These are phyloP conservation scores for Heliconius sara DNA, from an alignment of 2,888 invertebrate species.

Conservation along the genomic window DNA sequence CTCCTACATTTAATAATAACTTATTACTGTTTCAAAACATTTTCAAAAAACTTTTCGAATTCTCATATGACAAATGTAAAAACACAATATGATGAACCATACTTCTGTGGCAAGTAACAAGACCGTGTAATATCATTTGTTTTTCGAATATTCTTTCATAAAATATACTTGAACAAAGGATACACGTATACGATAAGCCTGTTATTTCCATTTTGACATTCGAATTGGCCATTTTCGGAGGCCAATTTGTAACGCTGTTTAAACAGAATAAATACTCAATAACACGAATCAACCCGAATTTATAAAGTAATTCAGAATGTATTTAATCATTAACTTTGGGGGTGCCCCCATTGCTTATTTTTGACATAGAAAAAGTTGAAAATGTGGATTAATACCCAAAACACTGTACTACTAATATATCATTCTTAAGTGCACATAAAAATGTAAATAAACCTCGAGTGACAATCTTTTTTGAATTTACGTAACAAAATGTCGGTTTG, in stretches of 20 bases:
- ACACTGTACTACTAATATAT: slow-evolving; percentile 64
- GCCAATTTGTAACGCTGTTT: slow-evolving; percentile 38
- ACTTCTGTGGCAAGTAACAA: not conserved
- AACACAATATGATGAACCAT: not conserved
- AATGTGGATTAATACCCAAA: slow-evolving; percentile 46
- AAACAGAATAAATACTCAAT: slow-evolving; percentile 32
- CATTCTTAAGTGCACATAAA: slow-evolving; percentile 69
- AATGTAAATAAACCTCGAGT: slow-evolving; percentile 67
- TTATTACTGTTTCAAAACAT: not conserved
- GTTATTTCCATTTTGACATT: slow-evolving; percentile 42
- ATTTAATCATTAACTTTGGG: slow-evolving; percentile 18
- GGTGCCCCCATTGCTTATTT: not conserved
- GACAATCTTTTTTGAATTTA: slow-evolving; percentile 63
- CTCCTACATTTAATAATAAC: not conserved
- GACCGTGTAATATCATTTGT: not conserved
- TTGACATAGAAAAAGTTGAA: not conserved
- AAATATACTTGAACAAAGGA: slow-evolving; percentile 31
- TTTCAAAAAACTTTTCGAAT: too few relatives aligned
- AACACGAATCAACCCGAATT: slow-evolving; percentile 25
- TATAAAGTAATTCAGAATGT: slow-evolving; percentile 4
- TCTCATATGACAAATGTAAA: not conserved
- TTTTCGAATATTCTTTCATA: slow-evolving; percentile 15
- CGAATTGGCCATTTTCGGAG: slow-evolving; percentile 35
- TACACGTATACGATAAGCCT: slow-evolving; percentile 36
- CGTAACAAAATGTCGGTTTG: slow-evolving; percentile 63